Conservation (phyloP, 2,113 vertebrate species). For the Pavo muticus region DNA sequence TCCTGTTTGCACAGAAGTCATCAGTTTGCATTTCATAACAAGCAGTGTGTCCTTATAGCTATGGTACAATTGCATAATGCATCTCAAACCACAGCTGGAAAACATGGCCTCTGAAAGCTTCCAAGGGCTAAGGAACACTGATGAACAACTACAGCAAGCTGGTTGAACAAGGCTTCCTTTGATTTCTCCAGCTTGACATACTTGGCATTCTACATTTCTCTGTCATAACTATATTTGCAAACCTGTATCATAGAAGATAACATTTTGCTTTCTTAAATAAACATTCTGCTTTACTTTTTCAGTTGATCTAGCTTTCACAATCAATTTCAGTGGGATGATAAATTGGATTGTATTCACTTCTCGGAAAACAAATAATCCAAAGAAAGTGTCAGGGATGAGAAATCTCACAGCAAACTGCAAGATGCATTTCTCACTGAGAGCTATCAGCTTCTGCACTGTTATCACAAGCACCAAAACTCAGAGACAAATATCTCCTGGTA, state of each 20-base stretch:
- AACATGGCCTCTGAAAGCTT: neutral
- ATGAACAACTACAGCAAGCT: neutral
- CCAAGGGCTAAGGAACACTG: neutral
- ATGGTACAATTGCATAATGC: neutral
- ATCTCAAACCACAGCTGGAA: neutral
- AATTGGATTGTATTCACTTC: neutral
- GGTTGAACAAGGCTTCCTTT: neutral
- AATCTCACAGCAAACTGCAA: neutral
- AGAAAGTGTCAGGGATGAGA: neutral
- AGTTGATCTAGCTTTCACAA: neutral
- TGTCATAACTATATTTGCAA: neutral
- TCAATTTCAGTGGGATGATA: neutral
- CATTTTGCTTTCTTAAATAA: neutral
- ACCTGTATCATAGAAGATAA: neutral
- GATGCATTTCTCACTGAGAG: neutral
- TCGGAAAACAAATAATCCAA: neutral
- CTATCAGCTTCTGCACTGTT: neutral
- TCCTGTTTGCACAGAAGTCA: neutral
- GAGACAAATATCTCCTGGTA: neutral
- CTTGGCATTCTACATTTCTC: neutral
- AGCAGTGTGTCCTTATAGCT: neutral
- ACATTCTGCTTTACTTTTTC: neutral
- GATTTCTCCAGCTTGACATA: neutral
- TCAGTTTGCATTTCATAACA: neutral
- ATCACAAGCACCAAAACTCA: neutral